These are phyloP conservation scores for Sparus aurata DNA, from an alignment of 2,797 vertebrate species.

Conservation along the genomic window DNA sequence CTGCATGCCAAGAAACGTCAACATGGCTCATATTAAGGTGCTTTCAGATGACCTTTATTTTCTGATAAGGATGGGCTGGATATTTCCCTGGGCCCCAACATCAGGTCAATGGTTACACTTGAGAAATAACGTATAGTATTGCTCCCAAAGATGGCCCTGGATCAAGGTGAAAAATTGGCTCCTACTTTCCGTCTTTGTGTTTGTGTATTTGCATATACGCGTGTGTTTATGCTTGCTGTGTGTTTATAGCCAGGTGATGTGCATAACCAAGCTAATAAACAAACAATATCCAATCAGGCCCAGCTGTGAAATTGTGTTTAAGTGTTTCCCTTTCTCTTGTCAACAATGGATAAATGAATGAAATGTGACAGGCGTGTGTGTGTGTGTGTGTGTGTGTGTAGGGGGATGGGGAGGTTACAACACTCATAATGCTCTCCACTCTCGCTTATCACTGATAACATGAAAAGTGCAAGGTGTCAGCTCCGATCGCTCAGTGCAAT, in stretches of 20 bases:
- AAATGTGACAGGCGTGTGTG: slow-evolving; percentile 42
- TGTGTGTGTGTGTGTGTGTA: slow-evolving; percentile 11
- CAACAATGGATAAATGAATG: slow-evolving; percentile 47
- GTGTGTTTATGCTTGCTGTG: slow-evolving; percentile 9
- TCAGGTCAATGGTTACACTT: neutral
- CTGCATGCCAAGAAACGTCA: too few species aligned
- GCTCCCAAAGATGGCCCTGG: neutral
- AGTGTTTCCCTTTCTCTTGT: slow-evolving; percentile 40
- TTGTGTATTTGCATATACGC: neutral
- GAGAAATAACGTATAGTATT: neutral
- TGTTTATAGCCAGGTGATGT: slow-evolving; percentile 21
- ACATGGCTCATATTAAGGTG: too few species aligned
- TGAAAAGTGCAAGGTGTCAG: slow-evolving; percentile 59
- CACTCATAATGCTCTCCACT: slow-evolving; percentile 54
- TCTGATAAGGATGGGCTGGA: too few species aligned
- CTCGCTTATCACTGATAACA: slow-evolving; percentile 63
- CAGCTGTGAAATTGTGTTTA: slow-evolving; percentile 51
- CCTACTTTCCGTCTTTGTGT: neutral
- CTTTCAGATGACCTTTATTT: too few species aligned
- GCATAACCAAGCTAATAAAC: slow-evolving; percentile 41
- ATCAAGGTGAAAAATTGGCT: too few species aligned
- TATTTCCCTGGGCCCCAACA: too few species aligned
- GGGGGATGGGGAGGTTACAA: slow-evolving; percentile 25
- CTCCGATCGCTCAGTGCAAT: slow-evolving; percentile 45
- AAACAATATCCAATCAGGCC: slow-evolving; percentile 41